Base-by-base conservation (phyloP, 2,113 vertebrate species). In the Hippocampus comes region DNA sequence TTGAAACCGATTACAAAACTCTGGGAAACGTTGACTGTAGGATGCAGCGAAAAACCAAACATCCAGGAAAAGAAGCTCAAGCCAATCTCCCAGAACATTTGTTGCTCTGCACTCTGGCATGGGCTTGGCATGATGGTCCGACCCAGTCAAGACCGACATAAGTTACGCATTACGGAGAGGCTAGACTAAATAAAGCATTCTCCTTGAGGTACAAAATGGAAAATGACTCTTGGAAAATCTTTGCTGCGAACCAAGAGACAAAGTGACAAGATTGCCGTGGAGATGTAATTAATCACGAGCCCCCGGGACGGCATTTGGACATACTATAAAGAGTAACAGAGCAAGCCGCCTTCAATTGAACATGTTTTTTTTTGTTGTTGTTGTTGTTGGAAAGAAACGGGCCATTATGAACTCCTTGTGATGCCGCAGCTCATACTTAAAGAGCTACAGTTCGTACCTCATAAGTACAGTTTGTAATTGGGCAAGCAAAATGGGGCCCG, bases 1-100 rank as follows among this genome's bases (percentile, higher is more conserved):
- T 90, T 80, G 81, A 79, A 85, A 87, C 76, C 74, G 86, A 89
- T 88, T 86, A 88, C 82, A 81, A 78, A 79, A 81, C 83, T 74
- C 14, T 18, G 83, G 79, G 84, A 90, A 87, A 88, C 51, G 84
- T 84, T 83, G 72, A 87, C 77, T 82, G 83, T 80, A 71, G 83
- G 79, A 88, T 82, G 83, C 77, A 77, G 34, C 34, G 71, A 66
- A 82, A 67, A 83, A 78, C 51, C 83, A 86, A 83, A 78, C 73
- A 81, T 82, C 70, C 77, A 79, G 61, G 71, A 84, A 85, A 74
- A 69, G 60, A 71, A 82, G 49, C 78, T 82, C 71, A 78, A 51
- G 70, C 70, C 60, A 68, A 83, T 78, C 76, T 78, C 51, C 66
- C 67, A 61, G 72, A 75, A 84, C 81, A 81, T 86, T 84, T 80